phyloP scores from a whole-genome alignment of 2,113 vertebrate species.

The Ovis canadensis region DNA sequence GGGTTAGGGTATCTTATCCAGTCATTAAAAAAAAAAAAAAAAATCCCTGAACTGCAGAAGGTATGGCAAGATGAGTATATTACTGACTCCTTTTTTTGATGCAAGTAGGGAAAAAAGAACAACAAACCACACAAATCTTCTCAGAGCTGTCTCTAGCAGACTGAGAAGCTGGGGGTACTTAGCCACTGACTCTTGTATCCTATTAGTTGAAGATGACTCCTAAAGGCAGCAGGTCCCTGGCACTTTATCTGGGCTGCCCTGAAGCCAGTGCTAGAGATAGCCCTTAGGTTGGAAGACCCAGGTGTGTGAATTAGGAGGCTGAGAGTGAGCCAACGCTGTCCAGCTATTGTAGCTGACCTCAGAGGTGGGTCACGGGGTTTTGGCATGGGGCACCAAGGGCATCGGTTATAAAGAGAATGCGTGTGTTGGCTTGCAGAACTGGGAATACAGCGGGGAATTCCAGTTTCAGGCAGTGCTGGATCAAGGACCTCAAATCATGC shows the following conservation, averaged over 20 bases:
- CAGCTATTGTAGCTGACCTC: neutral
- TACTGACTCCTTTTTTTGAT: neutral
- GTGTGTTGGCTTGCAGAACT: neutral
- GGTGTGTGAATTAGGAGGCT: neutral
- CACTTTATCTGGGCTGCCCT: neutral
- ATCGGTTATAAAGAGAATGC: neutral
- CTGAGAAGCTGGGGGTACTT: neutral
- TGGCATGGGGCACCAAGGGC: too few species aligned
- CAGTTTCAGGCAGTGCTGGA: neutral
- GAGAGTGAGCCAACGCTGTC: neutral
- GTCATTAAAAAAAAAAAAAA: neutral
- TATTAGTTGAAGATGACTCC: neutral
- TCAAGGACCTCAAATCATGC: neutral
- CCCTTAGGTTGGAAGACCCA: neutral
- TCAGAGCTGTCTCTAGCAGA: neutral
- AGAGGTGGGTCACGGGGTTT: neutral
- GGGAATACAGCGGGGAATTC: neutral
- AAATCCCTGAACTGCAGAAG: neutral
- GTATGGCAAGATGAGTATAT: neutral
- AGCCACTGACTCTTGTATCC: neutral
- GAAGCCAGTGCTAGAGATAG: neutral
- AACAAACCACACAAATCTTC: too few species aligned
- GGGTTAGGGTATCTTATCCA: neutral
- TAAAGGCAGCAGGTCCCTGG: neutral
- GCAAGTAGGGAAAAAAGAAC: neutral